These are phyloP conservation scores for Catharus bicknelli DNA, from an alignment of 2,113 vertebrate species.

Conservation along the genomic window DNA sequence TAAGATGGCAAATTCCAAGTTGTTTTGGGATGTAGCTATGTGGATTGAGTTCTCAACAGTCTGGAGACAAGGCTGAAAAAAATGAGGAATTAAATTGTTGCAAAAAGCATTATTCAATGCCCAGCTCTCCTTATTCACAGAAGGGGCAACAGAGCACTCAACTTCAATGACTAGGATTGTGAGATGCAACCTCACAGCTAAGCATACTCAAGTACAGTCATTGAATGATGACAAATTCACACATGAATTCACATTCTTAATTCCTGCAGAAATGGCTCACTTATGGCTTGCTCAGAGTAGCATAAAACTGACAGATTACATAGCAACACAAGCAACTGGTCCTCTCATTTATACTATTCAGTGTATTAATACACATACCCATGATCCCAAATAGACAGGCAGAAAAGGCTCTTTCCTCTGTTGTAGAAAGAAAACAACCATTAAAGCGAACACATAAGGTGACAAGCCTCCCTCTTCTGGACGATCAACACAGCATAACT, in stretches of 20 bases:
- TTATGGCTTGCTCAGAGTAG: not conserved
- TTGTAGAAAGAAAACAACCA: slow-evolving; percentile 93
- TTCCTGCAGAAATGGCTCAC: not conserved
- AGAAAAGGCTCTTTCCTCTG: slow-evolving; percentile 87
- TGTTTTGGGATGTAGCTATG: not conserved
- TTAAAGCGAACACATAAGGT: slow-evolving; percentile 85
- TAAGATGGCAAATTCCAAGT: not conserved
- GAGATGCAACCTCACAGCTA: not conserved
- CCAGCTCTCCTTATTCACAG: not conserved
- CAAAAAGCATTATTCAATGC: not conserved
- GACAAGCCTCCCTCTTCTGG: slow-evolving; percentile 91
- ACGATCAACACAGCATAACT: slow-evolving; percentile 88
- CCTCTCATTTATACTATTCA: not conserved
- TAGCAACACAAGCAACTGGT: rapidly evolving
- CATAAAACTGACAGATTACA: not conserved
- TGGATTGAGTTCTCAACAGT: not conserved
- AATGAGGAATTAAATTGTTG: not conserved
- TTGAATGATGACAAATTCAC: not conserved
- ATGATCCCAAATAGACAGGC: slow-evolving; percentile 87
- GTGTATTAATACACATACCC: slow-evolving; percentile 71
- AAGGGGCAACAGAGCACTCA: not conserved
- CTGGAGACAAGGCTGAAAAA: not conserved
- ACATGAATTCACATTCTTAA: not conserved
- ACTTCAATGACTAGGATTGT: not conserved
- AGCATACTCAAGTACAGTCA: not conserved